Conservation (phyloP, 2,113 vertebrate species). For the Micromys minutus region DNA sequence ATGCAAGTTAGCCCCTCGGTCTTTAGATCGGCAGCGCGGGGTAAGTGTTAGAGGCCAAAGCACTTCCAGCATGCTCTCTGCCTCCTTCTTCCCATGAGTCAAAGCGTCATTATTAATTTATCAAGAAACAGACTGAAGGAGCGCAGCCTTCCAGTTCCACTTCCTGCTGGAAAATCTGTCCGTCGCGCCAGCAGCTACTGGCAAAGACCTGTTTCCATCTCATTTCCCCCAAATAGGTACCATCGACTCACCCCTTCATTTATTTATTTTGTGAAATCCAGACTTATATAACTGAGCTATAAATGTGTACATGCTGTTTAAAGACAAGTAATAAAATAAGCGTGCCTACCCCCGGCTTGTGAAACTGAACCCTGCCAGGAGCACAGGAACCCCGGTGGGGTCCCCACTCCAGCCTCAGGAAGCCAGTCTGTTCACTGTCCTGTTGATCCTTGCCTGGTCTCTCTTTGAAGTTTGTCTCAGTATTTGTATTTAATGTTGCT, state of each 20-base stretch:
- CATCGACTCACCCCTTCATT: background rate
- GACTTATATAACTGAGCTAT: constrained; percentile 7
- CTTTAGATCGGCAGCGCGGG: background rate
- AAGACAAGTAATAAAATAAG: constrained; percentile 46
- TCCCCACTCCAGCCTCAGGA: background rate
- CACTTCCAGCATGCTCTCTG: background rate
- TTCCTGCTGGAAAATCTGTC: constrained; percentile 41
- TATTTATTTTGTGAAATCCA: constrained; percentile 23
- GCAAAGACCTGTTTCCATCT: constrained; percentile 14
- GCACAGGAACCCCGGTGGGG: background rate
- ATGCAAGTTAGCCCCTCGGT: background rate
- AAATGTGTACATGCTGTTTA: constrained; percentile 33
- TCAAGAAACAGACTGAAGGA: constrained; percentile 35
- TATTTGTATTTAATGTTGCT: background rate
- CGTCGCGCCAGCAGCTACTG: background rate
- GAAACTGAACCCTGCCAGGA: background rate
- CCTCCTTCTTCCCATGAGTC: constrained; percentile 12
- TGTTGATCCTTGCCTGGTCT: background rate
- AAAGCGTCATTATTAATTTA: constrained; percentile 37
- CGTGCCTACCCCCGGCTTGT: background rate
- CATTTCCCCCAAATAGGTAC: constrained; percentile 32
- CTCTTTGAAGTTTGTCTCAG: constrained; percentile 12
- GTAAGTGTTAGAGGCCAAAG: background rate
- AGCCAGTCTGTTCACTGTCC: background rate
- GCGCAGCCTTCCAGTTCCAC: background rate